These are phyloP conservation scores for Paguma larvata DNA, from an alignment of 2,797 vertebrate species.

Conservation along the genomic window DNA sequence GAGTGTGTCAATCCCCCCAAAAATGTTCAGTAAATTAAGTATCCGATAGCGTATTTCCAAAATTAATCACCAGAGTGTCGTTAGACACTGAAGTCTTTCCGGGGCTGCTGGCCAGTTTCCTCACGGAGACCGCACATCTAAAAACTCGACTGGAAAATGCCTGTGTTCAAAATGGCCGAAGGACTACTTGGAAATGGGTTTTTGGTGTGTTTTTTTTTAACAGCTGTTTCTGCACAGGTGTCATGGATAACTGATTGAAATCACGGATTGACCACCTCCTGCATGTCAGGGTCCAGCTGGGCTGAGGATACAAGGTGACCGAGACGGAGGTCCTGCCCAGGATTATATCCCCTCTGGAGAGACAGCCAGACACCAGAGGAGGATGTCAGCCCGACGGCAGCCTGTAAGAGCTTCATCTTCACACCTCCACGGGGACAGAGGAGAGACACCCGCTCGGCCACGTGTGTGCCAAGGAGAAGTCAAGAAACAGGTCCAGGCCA, in stretches of 20 bases:
- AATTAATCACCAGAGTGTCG: not conserved
- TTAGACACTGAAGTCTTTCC: not conserved
- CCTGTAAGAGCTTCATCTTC: not conserved
- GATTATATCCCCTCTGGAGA: not conserved
- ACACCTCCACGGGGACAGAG: not conserved
- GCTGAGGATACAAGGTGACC: not conserved
- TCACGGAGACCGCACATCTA: not conserved
- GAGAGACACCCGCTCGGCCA: not conserved
- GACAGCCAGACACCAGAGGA: not conserved
- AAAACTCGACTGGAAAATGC: not conserved
- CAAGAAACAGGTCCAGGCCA: not conserved
- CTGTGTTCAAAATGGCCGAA: not conserved
- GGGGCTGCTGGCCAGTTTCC: not conserved
- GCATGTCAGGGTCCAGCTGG: not conserved
- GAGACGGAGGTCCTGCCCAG: not conserved
- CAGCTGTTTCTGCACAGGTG: not conserved
- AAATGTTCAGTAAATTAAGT: not conserved
- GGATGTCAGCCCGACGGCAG: rapidly evolving
- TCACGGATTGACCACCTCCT: not conserved
- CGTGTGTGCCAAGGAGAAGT: rapidly evolving
- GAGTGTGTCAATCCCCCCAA: not conserved
- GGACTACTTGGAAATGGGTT: not conserved
- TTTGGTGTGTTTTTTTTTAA: not conserved
- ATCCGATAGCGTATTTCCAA: not conserved
- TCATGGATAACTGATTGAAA: rapidly evolving